Base-by-base conservation (phyloP, 1,140 invertebrate species). In the Diprion similis region DNA sequence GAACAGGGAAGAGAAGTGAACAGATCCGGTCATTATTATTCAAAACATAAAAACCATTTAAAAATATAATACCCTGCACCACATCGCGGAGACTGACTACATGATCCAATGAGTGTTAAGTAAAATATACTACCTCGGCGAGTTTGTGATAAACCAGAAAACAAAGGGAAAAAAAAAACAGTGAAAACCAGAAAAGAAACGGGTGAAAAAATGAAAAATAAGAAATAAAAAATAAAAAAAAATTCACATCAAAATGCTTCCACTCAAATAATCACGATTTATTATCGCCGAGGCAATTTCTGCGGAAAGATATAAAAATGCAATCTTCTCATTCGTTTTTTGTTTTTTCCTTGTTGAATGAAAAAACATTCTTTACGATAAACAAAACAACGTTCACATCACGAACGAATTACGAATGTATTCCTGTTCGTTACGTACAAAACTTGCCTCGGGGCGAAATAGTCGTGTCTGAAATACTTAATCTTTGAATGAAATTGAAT, bases 241-340 rank as follows among this genome's bases (percentile, higher is more conserved):
- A 37, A 37, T 37, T 37, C 24, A 37, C 24, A 37, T 37, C 24
- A 37, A 37, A 84, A 86, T 85, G 86, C 85, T 83, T 86, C 24
- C 85, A 84, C 84, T 87, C 86, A 83, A 88, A 88, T 88, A 88
- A 88, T 86, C 86, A 83, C 87, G 86, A 88, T 88, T 87, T 88
- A 88, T 87, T 84, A 83, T 78, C 69, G 78, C 83, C 51, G n/a
- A 84, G 86, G 85, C 81, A 84, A 87, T 85, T 87, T 80, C 81
- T 81, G 81, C 80, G 82, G 1, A 15, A 64, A 15, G 59, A 4
- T 15, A 64, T 15, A 64, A 64, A 37, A 37, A 37, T 37, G 1
- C 1, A 37, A 37, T 37, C 6, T 37, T 37, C n/a, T n/a, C n/a
- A n/a, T n/a, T n/a, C n/a, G n/a, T n/a, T 37, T 6, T 37, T 37